Conservation (phyloP, 2,888 invertebrate genomes). For the Lutraria lutraria region DNA sequence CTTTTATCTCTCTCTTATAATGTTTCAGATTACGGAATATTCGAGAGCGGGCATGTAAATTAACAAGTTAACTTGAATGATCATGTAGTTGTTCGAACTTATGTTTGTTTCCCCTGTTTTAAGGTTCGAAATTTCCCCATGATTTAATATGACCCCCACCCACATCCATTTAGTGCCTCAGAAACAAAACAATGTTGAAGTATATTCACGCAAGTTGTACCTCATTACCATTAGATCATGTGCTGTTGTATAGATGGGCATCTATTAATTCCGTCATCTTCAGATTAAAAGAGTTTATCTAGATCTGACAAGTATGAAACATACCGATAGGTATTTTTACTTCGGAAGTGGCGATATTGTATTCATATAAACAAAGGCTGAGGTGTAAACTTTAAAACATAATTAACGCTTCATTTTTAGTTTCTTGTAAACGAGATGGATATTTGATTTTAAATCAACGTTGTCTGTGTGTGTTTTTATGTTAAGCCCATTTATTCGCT, state of each 20-base stretch:
- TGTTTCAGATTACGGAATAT: background rate
- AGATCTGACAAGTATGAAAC: too few relatives aligned
- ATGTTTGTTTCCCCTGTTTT: background rate
- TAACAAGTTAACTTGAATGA: conserved; percentile 12
- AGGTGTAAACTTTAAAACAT: too few relatives aligned
- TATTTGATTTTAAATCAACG: too few relatives aligned
- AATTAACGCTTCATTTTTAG: too few relatives aligned
- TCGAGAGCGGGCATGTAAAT: background rate
- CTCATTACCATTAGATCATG: background rate
- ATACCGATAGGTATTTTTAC: too few relatives aligned
- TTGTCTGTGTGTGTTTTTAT: too few relatives aligned
- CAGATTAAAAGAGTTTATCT: too few relatives aligned
- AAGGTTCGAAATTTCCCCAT: background rate
- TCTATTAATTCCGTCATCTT: too few relatives aligned
- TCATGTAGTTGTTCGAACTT: background rate
- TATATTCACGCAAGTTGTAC: background rate
- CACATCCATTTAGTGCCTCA: background rate
- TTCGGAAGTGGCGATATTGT: too few relatives aligned
- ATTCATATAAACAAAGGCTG: too few relatives aligned
- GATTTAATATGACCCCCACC: background rate
- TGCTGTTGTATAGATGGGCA: background rate
- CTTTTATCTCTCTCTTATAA: background rate
- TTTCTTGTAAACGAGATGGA: too few relatives aligned
- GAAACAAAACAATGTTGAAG: background rate
- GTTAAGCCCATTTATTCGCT: too few relatives aligned